Conservation (phyloP, 2,888 invertebrate genomes). For the Netelia melanura region DNA sequence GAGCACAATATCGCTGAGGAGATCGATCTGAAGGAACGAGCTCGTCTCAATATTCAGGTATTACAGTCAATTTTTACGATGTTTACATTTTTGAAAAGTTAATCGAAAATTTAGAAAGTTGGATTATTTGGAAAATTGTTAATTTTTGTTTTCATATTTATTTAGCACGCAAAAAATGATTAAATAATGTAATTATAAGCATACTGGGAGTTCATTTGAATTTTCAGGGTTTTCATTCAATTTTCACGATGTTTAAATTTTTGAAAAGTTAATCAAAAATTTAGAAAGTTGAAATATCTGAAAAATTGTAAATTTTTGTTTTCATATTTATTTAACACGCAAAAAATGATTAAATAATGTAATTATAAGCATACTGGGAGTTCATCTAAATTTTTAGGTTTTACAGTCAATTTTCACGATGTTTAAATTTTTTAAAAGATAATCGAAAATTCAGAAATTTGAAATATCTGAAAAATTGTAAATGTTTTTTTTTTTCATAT, state of each 20-base stretch:
- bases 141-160: too few relatives aligned
- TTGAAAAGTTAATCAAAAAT: background rate
- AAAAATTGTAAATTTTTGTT: too few relatives aligned
- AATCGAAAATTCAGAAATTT: background rate
- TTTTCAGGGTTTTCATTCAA: slow-evolving; percentile 74
- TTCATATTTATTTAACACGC: too few relatives aligned
- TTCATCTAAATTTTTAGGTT: slow-evolving; percentile 84
- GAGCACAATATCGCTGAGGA: slow-evolving; percentile 91
- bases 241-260: background rate
- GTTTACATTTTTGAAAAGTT: background rate
- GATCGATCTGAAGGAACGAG: slow-evolving; percentile 91
- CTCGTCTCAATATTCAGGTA: slow-evolving; percentile 84
- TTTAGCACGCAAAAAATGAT: too few relatives aligned
- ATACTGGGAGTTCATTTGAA: slow-evolving; percentile 85
- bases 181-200: too few relatives aligned
- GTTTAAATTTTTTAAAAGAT: background rate
- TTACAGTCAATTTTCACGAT: background rate
- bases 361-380: slow-evolving; percentile 78
- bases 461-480: too few relatives aligned
- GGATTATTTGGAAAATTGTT: too few relatives aligned
- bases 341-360: too few relatives aligned
- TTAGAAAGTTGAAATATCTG: background rate
- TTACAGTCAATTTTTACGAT: background rate
- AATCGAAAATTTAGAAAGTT: background rate
- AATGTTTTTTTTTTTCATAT: too few relatives aligned